Conservation (phyloP, 2,113 vertebrate genomes). For the Potamarius usumacintae region DNA sequence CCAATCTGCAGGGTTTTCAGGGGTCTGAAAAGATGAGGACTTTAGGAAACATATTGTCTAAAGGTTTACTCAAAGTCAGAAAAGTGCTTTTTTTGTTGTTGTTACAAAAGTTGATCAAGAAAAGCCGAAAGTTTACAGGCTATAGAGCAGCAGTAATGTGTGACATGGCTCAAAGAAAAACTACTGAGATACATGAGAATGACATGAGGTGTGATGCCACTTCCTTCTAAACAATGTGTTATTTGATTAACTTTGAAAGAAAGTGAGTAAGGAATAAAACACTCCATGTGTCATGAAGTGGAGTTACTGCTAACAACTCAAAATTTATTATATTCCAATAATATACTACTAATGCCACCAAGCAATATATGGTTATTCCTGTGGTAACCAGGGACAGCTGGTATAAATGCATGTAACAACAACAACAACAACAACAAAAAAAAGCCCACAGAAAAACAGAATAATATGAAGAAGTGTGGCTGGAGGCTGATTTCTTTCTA, state of each 20-base stretch:
- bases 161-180: background rate
- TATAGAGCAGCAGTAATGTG: background rate
- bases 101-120: background rate
- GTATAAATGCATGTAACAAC: background rate
- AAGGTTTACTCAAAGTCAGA: background rate
- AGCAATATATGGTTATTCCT: background rate
- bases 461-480: background rate
- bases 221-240: background rate
- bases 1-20: background rate
- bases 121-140: background rate
- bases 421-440: no score
- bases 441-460: background rate
- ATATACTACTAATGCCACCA: background rate
- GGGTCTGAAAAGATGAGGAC: background rate
- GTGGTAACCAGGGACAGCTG: background rate
- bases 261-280: background rate
- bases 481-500: background rate
- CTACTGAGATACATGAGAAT: background rate
- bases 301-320: background rate
- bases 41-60: background rate
- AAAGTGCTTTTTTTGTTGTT: background rate
- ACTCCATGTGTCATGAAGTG: background rate
- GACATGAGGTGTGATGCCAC: background rate
- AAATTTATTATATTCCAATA: background rate
- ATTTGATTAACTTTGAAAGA: background rate